phyloP scores from a whole-genome alignment of 2,113 vertebrate genomes.

The Percina caprodes region DNA sequence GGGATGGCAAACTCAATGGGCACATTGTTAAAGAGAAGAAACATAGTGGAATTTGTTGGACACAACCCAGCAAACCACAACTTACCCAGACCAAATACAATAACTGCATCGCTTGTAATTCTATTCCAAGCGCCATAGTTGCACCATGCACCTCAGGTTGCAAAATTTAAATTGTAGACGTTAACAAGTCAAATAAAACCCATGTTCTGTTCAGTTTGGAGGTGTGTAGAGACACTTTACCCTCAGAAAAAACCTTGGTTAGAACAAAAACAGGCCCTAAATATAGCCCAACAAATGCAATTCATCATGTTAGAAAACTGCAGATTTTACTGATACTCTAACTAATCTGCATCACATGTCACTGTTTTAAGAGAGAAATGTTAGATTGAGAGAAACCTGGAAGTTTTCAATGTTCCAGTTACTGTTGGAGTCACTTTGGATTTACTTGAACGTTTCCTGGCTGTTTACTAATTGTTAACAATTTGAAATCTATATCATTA shows the following conservation, averaged over 20 bases:
- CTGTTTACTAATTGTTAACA: neutral
- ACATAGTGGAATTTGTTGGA: slow-evolving; percentile 5
- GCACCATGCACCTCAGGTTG: slow-evolving; percentile 4
- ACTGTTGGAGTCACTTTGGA: neutral
- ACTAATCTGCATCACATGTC: neutral
- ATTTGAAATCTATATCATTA: neutral
- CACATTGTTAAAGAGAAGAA: neutral
- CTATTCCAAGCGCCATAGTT: slow-evolving; percentile 6
- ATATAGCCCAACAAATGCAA: neutral
- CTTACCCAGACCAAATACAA: neutral
- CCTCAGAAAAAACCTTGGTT: slow-evolving; percentile 12
- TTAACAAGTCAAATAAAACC: slow-evolving; percentile 38
- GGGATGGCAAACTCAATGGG: slow-evolving; percentile 1
- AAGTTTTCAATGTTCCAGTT: neutral
- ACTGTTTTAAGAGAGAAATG: neutral
- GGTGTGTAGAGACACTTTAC: neutral
- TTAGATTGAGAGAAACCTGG: neutral
- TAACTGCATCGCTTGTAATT: slow-evolving; percentile 22
- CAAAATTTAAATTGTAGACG: slow-evolving; percentile 23
- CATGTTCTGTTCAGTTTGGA: slow-evolving; percentile 19
- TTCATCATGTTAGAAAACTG: neutral
- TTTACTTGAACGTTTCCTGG: neutral
- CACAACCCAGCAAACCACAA: neutral
- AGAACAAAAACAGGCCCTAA: neutral
- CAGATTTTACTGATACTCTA: neutral